Evolutionary conservation across 2,888 invertebrate genomes (phyloP), one percentile per base, ranked within the genome.

Genomic region (Cataglyphis cursor): DNA sequence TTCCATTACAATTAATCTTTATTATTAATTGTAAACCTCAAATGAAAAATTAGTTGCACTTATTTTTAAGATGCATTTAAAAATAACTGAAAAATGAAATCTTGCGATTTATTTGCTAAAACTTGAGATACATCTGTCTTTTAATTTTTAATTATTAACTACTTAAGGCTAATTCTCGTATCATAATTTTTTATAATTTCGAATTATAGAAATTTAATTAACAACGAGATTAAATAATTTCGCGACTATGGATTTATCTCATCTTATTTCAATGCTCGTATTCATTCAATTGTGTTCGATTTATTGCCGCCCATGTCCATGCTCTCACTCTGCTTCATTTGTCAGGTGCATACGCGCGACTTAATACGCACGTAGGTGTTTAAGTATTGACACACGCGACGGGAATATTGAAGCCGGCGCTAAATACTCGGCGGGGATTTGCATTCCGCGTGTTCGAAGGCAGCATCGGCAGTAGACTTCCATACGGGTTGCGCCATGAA

Each of bases 341-440:
- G 31, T 48, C 51, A 35, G 28, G 10, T 10, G 24, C 9, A 51
- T 48, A 31, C 62, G n/a, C 24, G 80, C 64, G 64, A 15, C 68
- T 80, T 68, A 74, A 76, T 35, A 12, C 35, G 80, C 70, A 74
- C 81, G 85, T 84, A 73, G 68, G 83, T 78, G 80, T 54, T 48
- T 70, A 62, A 70, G 62, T 62, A 76, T 65, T 24, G 38, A 80
- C 38, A 64, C 44, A 38, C 75, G 54, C 41, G 74, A 74, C 81
- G 62, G 64, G 72, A 54, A 31, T 44, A 28, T 82, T 41, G 70
- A 73, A 73, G 74, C 86, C 62, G 88, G 89, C 89, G 87, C 85
- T 87, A 83, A 51, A 59, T 73, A 76, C 31, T 24, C 74, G 61
- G 31, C 57, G 51, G 57, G 59, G 75, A 86, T 86, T 88, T 88